Evolutionary conservation across 1,140 invertebrate species (phyloP), one percentile per base, ranked within the genome.

Genomic region (Lordiphosa collinella): DNA sequence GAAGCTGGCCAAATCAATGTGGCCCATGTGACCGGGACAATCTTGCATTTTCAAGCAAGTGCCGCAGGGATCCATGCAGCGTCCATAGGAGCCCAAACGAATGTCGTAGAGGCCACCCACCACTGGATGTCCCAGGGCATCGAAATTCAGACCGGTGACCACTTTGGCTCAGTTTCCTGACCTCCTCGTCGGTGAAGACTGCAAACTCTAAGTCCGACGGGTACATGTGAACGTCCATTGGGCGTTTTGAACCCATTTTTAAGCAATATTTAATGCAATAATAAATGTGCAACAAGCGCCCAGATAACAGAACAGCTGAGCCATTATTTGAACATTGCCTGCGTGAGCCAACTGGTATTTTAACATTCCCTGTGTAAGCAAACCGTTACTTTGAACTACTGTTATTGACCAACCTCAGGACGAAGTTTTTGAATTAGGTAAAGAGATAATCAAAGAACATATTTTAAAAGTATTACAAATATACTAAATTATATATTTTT

Each of bases 1-100:
- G 5, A 96, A 93, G 3, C 99, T 89, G 2, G 96, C 95, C n/a
- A 99, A 90, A 56, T 94, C 93, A 58, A 99, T 98, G 80, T 99
- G 96, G 0, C 98, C 98, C 90, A 98, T 94, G 90, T 99, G 98
- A 3, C 98, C 98, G 1, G 94, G 92, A 90, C 98, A 99, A 54
- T 93, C 90, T 8, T 80, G 59, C 90, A 91, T 72, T 55, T 93
- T 91, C 4, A 92, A 91, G 90, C 98, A 99, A 10, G 97, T 99
- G 9, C 89, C 89, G 90, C 98, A 99, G 5, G 92, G 90, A 54
- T 96, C 94, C 82, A 91, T 90, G 59, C 90, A 90, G 2, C 92
- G 91, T 36, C 90, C 90, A 52, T 79, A 84, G 3, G 93, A 92
- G 4, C 94, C 94, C 76, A 99, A 89, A 9, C 90, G 89, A 41